phyloP scores from a whole-genome alignment of 2,888 invertebrate species.

The Kryphioiulus occultus region DNA sequence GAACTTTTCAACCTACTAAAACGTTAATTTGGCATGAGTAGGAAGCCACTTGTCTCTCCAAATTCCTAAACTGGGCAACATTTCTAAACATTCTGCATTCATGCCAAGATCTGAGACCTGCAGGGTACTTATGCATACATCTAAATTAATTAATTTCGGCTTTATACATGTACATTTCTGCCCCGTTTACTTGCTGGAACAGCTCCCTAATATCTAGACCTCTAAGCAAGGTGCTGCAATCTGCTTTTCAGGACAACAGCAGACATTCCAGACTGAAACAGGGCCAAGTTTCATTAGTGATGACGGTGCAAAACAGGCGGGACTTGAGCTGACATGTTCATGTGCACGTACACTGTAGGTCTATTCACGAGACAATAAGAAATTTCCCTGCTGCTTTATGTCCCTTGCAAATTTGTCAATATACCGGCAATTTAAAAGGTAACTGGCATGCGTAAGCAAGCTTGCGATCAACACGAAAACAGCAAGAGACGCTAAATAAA shows the following conservation, averaged over 20 bases:
- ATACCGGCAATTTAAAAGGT: background rate
- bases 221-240: background rate
- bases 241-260: background rate
- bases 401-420: background rate
- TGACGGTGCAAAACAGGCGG: background rate
- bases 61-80: no score
- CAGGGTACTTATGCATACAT: no score
- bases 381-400: background rate
- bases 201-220: background rate
- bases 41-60: no score
- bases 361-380: background rate
- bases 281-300: background rate
- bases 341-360: background rate
- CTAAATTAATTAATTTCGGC: no score
- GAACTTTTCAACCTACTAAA: no score
- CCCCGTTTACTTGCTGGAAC: no score
- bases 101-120: no score
- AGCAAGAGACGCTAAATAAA: background rate
- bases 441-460: background rate
- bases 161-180: no score
- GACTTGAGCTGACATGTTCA: background rate
- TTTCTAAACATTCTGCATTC: no score
- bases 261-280: background rate
- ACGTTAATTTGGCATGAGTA: no score
- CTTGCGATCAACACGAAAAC: background rate